Evolutionary conservation across 2,113 vertebrate species (phyloP).

Genomic region (Panurus biarmicus): DNA sequence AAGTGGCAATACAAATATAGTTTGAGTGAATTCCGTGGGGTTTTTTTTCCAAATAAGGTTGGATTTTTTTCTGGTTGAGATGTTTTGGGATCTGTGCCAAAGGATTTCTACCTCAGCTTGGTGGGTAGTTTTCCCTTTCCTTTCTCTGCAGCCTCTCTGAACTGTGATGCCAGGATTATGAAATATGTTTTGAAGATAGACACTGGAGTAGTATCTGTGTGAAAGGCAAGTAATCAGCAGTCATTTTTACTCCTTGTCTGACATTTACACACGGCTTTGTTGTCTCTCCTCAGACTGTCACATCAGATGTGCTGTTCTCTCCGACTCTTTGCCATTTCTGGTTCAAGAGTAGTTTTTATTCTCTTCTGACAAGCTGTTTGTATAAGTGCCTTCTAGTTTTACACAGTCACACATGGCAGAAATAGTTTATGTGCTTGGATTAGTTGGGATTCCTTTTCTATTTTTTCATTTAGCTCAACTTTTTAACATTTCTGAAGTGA

Average conservation of each 20-base stretch:
- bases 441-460: background rate
- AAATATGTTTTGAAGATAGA: background rate
- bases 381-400: background rate
- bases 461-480: background rate
- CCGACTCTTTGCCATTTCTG: background rate
- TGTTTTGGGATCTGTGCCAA: background rate
- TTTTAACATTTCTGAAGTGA: background rate
- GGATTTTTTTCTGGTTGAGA: background rate
- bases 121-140: background rate
- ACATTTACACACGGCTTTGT: background rate
- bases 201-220: background rate
- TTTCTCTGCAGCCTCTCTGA: background rate
- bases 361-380: background rate
- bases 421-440: background rate
- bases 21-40: background rate
- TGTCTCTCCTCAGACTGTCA: background rate
- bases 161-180: background rate
- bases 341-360: background rate
- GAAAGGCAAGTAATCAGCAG: background rate
- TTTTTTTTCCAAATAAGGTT: conserved; percentile 14
- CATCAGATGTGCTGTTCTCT: background rate
- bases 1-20: background rate
- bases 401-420: background rate
- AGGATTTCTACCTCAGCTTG: background rate
- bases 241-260: background rate